A percentile compares a stretch with the other conserved stretches of the same genome.
These are phyloP conservation scores for Papilio protenor DNA, from an alignment of 2,888 invertebrate genomes.

Conservation along the genomic window DNA sequence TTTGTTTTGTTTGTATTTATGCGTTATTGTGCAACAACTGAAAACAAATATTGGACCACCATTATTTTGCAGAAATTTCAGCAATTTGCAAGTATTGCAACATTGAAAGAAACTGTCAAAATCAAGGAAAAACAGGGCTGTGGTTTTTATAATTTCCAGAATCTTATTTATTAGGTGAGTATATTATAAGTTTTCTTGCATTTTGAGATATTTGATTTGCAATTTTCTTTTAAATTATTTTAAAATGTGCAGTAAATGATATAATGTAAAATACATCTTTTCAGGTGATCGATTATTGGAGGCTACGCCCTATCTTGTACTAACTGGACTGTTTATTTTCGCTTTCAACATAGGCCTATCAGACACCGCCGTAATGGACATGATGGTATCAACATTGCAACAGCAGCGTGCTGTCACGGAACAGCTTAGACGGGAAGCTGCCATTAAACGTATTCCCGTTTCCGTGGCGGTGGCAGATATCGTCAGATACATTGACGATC, in stretches of 20 bases:
- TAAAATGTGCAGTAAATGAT: background rate
- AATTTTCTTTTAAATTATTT: background rate
- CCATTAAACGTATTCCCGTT: conserved; percentile 92
- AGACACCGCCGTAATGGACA: conserved; percentile 95
- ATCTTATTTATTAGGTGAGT: conserved; percentile 21
- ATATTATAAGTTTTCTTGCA: background rate
- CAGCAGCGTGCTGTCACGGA: conserved; percentile 97
- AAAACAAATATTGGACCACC: background rate
- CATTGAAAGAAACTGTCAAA: conserved; percentile 12
- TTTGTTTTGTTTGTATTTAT: background rate
- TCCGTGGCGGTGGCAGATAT: conserved; percentile 97
- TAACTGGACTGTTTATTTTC: conserved; percentile 67
- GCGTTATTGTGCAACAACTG: background rate
- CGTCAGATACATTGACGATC: conserved; percentile 94
- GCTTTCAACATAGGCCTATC: conserved; percentile 92
- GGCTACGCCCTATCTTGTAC: conserved; percentile 79
- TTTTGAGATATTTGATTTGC: background rate
- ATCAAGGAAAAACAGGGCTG: conserved; percentile 13
- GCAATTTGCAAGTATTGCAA: background rate
- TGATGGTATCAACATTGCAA: conserved; percentile 96
- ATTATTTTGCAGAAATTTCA: background rate
- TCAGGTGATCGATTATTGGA: conserved; percentile 46
- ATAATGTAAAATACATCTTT: conserved; percentile 15
- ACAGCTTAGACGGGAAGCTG: conserved; percentile 95
- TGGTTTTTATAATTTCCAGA: conserved; percentile 12